These are phyloP conservation scores for Pachliopta kotzebuea DNA, from an alignment of 2,888 invertebrate genomes.

Conservation along the genomic window DNA sequence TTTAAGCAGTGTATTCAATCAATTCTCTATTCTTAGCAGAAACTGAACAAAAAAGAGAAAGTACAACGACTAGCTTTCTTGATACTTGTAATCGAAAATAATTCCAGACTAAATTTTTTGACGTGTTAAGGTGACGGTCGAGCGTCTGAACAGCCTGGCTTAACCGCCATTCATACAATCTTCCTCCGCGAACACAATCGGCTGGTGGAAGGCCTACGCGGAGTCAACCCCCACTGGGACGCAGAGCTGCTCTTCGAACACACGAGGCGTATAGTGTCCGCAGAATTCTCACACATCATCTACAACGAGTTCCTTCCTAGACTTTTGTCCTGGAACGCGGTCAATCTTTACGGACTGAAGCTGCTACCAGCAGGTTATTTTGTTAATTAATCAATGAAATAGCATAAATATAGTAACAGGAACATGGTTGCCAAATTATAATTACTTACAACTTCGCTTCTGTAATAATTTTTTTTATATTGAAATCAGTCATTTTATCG, in stretches of 20 bases:
- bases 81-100: too few relatives aligned
- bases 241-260: conserved; percentile 92
- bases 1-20: too few relatives aligned
- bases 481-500: too few relatives aligned
- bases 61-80: too few relatives aligned
- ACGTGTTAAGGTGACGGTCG: conserved; percentile 86
- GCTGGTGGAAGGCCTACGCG: conserved; percentile 87
- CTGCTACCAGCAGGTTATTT: conserved; percentile 83
- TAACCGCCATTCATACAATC: conserved; percentile 93
- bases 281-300: conserved; percentile 88
- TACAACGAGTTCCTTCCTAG: conserved; percentile 96
- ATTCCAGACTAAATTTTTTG: background rate
- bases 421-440: too few relatives aligned
- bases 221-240: conserved; percentile 94
- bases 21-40: too few relatives aligned
- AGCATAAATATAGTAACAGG: too few relatives aligned
- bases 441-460: too few relatives aligned
- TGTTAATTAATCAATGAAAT: too few relatives aligned
- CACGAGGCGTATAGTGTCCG: conserved; percentile 88
- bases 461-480: too few relatives aligned
- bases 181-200: conserved; percentile 95
- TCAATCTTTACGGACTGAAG: conserved; percentile 93
- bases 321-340: conserved; percentile 93
- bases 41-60: too few relatives aligned
- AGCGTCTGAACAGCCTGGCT: conserved; percentile 94